Evolutionary conservation across 2,888 invertebrate genomes (phyloP).

Genomic region (Mesorhabditis spiculigera): DNA sequence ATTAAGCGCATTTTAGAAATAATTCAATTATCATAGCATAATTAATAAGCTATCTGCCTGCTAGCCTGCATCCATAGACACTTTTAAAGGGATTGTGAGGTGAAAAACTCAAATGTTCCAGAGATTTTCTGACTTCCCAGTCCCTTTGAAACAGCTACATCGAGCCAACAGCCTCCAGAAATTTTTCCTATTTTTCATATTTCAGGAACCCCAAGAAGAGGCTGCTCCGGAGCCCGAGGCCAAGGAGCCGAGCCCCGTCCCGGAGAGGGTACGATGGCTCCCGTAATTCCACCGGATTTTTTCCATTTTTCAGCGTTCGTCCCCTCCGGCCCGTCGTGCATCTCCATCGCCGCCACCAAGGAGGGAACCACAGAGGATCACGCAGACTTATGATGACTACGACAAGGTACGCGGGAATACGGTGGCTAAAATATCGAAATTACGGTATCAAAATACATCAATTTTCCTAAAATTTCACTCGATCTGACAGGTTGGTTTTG

Average conservation of each 20-base stretch:
- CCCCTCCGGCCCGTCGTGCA: constrained; percentile 12
- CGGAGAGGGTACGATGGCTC: constrained; percentile 29
- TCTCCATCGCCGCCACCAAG: constrained; percentile 3
- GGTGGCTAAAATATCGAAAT: too few relatives aligned
- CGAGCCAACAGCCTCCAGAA: not conserved
- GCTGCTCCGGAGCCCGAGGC: constrained; percentile 1
- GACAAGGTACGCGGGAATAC: not conserved
- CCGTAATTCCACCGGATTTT: not conserved
- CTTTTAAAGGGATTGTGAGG: too few relatives aligned
- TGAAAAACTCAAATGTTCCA: too few relatives aligned
- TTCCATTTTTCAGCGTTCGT: constrained; percentile 24
- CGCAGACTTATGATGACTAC: constrained; percentile 13
- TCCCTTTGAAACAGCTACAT: not conserved
- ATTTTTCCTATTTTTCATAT: not conserved
- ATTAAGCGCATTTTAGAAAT: too few relatives aligned
- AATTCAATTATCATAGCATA: too few relatives aligned
- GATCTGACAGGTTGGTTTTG: too few relatives aligned
- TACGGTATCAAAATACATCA: too few relatives aligned
- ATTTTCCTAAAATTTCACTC: too few relatives aligned
- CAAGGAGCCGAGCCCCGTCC: constrained; percentile 11
- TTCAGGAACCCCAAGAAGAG: not conserved
- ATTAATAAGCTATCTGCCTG: too few relatives aligned
- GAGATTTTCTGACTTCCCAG: not conserved
- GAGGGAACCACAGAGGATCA: constrained; percentile 13
- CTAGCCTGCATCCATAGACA: too few relatives aligned